Percentiles rank a stretch among this genome's conserved stretches.
Conservation (phyloP, 2,113 vertebrate species). For the Balaeniceps rex region DNA sequence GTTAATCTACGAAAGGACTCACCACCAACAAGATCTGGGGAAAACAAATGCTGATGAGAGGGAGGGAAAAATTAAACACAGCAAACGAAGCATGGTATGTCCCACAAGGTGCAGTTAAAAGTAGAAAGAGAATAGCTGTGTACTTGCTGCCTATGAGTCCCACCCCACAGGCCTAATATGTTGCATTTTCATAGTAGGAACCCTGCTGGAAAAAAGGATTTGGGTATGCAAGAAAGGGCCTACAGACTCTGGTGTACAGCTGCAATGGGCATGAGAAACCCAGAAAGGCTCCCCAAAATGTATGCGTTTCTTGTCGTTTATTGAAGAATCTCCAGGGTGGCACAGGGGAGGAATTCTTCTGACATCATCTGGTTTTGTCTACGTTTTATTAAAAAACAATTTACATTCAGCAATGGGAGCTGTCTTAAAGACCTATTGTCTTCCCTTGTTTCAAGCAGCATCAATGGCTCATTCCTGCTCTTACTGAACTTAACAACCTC, state of each 20-base stretch:
- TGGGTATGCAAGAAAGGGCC: neutral
- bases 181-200: neutral
- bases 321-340: slow-evolving; percentile 38
- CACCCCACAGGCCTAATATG: neutral
- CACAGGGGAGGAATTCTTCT: slow-evolving; percentile 30
- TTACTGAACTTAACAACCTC: slow-evolving; percentile 59
- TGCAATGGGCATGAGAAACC: neutral
- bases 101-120: neutral
- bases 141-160: neutral
- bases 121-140: neutral
- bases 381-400: slow-evolving; percentile 60
- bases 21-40: neutral
- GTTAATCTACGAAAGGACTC: neutral
- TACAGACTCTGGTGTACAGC: neutral
- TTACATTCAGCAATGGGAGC: slow-evolving; percentile 47
- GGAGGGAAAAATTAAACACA: neutral
- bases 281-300: neutral
- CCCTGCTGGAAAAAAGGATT: neutral
- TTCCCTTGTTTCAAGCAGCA: slow-evolving; percentile 56
- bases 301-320: accelerated
- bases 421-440: slow-evolving; percentile 62
- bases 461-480: slow-evolving; percentile 64
- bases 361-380: slow-evolving; percentile 46
- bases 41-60: neutral
- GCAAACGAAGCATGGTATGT: neutral